Conservation (phyloP, 2,797 vertebrate species). For the Cebuella pygmaea region DNA sequence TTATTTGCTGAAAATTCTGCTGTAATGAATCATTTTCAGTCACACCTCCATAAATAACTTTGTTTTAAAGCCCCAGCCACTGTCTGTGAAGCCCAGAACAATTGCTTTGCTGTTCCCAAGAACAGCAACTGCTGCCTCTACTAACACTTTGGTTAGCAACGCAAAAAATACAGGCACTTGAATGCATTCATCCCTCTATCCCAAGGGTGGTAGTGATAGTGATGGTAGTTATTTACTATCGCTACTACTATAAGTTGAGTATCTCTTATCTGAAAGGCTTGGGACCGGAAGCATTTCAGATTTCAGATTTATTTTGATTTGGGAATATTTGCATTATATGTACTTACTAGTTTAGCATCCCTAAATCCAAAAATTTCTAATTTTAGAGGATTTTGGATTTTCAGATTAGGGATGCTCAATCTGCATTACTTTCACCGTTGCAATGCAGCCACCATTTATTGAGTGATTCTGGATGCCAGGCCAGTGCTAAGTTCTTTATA, state of each 20-base stretch:
- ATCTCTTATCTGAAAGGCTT: neutral
- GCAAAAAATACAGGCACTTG: neutral
- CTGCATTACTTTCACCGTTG: neutral
- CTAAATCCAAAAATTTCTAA: neutral
- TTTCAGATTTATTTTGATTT: neutral
- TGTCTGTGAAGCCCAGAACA: neutral
- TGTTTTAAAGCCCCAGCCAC: neutral
- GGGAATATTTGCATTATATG: neutral
- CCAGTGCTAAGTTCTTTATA: neutral
- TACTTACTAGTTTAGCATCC: neutral
- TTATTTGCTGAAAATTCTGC: conserved; percentile 20
- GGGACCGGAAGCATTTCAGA: neutral
- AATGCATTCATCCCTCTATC: neutral
- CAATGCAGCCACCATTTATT: neutral
- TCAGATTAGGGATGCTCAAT: neutral
- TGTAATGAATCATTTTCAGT: conserved; percentile 40
- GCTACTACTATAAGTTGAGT: neutral
- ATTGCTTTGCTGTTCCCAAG: neutral
- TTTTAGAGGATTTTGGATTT: neutral
- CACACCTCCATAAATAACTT: neutral
- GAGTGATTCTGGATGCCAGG: neutral
- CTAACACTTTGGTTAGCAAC: neutral
- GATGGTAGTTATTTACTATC: neutral
- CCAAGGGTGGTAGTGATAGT: neutral
- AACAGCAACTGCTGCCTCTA: neutral